Base-by-base conservation (phyloP, 2,797 vertebrate species). In the Scarus forsteni region DNA sequence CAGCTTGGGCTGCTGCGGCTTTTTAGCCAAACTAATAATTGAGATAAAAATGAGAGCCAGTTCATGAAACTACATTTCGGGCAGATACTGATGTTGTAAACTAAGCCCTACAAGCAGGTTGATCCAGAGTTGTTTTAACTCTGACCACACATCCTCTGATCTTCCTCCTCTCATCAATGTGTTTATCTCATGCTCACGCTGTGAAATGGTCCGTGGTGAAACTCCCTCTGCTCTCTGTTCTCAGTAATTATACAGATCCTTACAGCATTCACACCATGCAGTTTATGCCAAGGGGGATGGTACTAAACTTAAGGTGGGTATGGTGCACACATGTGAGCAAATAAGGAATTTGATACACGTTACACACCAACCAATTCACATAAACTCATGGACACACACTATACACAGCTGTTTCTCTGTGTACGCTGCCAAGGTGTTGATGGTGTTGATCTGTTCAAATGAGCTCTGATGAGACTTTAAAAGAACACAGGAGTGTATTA, bases 101-200 rank as follows among this genome's bases (percentile, higher is more conserved):
- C 52, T 35, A 14, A 65, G 38, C 50, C 66, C 54, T 44, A 54
- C 54, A n/a, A 16, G 40, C 61, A 71, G 52, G 45, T 52, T 75
- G 59, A 70, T 79, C 36, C 49, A 69, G 36, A 67, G 45, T 65
- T 66, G 55, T 60, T 60, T 16, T 50, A 50, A 59, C 81, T 35
- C 62, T 1, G 34, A 57, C 61, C 84, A 63, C 59, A 39, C 62
- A 72, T 75, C 75, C 35, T 56, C 13, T 78, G 66, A 75, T 93
- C 88, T 83, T 90, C 70, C 82, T 77, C 27, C 77, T 87, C 82
- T 91, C 88, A 92, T 90, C 88, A 88, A 69, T 84, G 64, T 79
- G 82, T 92, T 88, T 69, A 79, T 65, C 60, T 76, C 56, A 65
- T 43, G 55, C 53, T 72, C 34, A 56, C 50, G 73, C 49, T 80